Percentiles rank a stretch among this genome's conserved stretches.
Conservation (phyloP, 1,140 invertebrate species). For the Gryon sp. region DNA sequence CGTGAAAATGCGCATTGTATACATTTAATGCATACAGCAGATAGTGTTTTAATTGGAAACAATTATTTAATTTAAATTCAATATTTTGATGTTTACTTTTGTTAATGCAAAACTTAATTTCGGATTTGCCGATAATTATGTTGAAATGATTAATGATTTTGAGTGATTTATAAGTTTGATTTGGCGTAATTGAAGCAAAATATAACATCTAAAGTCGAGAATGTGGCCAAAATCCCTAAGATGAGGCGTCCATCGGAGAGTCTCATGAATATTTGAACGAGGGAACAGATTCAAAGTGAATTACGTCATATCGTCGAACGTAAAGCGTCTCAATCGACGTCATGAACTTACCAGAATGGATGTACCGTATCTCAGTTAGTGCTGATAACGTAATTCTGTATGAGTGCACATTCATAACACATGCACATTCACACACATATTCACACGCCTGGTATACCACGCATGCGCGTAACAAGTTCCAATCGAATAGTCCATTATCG, state of each 20-base stretch:
- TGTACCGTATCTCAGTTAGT: constrained; percentile 37
- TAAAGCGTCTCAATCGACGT: constrained; percentile 49
- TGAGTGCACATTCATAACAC: constrained; percentile 8
- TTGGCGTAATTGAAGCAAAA: constrained; percentile 18
- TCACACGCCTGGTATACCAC: neutral
- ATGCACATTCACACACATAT: neutral
- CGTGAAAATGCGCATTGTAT: too few relatives aligned
- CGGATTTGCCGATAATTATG: too few relatives aligned
- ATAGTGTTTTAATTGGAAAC: too few relatives aligned
- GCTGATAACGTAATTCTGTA: constrained; percentile 33
- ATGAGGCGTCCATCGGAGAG: constrained; percentile 21
- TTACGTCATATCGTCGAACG: constrained; percentile 55
- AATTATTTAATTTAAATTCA: too few relatives aligned
- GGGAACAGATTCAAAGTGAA: constrained; percentile 53
- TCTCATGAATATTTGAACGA: constrained; percentile 49
- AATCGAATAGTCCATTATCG: constrained; percentile 25
- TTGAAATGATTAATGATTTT: neutral
- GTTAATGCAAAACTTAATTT: too few relatives aligned
- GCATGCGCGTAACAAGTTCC: constrained; percentile 4
- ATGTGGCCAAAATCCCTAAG: constrained; percentile 3
- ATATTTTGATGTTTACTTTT: too few relatives aligned
- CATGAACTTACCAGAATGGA: constrained; percentile 58
- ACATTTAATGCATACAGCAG: too few relatives aligned
- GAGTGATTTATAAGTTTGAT: neutral
- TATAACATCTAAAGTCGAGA: constrained; percentile 2